These are phyloP conservation scores for Eurytoma adleriae DNA, from an alignment of 2,888 invertebrate genomes.

Conservation along the genomic window DNA sequence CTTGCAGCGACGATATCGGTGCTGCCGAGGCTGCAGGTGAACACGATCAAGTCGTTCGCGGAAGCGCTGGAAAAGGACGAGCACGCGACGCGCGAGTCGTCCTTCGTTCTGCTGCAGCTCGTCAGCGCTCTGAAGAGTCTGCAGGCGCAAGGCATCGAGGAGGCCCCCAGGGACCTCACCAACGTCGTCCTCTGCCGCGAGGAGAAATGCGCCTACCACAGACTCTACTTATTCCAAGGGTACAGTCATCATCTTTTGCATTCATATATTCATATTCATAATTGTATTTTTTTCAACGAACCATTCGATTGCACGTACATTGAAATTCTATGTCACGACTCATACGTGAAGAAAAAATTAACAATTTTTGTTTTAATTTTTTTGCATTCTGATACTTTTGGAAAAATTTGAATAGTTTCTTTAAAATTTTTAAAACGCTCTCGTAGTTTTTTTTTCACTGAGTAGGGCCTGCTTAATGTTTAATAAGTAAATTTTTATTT, in stretches of 20 bases:
- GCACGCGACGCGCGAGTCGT: constrained; percentile 81
- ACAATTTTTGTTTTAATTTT: too few species aligned
- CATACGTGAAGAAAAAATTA: too few species aligned
- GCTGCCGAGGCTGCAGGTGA: constrained; percentile 85
- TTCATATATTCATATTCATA: not conserved
- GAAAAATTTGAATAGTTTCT: too few species aligned
- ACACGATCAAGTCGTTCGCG: constrained; percentile 85
- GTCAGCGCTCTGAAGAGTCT: constrained; percentile 89
- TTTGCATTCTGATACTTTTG: too few species aligned
- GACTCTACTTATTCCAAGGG: constrained; percentile 87
- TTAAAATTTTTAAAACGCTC: too few species aligned
- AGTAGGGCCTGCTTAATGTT: too few species aligned
- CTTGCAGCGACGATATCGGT: constrained; percentile 86
- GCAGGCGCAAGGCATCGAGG: constrained; percentile 90
- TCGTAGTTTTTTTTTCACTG: too few species aligned
- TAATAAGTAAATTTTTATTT: too few species aligned
- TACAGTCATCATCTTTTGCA: constrained; percentile 68
- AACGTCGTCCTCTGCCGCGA: constrained; percentile 86
- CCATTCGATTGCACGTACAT: too few species aligned
- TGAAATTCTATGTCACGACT: too few species aligned
- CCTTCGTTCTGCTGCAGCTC: constrained; percentile 88
- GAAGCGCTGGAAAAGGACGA: constrained; percentile 74
- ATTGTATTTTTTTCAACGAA: not conserved
- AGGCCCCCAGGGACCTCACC: constrained; percentile 83
- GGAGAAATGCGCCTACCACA: constrained; percentile 81